A percentile compares a stretch with the other conserved stretches of the same genome.
Evolutionary conservation across 2,797 vertebrate genomes (phyloP).

Genomic region (Falco rusticolus): DNA sequence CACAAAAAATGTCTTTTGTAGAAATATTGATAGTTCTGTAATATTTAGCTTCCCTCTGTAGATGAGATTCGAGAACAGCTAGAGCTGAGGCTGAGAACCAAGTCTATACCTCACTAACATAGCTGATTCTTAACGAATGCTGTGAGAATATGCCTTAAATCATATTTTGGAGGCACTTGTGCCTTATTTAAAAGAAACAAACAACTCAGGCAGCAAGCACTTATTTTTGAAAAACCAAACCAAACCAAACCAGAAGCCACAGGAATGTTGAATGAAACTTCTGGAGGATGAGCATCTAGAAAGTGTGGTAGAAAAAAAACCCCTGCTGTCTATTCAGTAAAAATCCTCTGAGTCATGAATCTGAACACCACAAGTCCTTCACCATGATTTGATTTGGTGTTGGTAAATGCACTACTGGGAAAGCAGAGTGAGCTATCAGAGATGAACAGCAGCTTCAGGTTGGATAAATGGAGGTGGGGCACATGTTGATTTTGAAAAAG

Average conservation of each 20-base stretch:
- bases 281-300: not conserved
- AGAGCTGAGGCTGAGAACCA: not conserved
- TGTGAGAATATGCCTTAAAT: not conserved
- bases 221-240: not conserved
- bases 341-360: not conserved
- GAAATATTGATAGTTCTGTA: not conserved
- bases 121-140: not conserved
- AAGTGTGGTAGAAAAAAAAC: not conserved
- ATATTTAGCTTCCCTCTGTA: not conserved
- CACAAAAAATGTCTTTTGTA: not conserved
- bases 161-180: not conserved
- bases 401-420: not conserved
- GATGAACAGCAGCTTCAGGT: not conserved
- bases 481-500: not conserved
- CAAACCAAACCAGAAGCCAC: not conserved
- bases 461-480: not conserved
- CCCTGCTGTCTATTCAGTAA: not conserved
- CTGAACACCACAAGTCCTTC: not conserved
- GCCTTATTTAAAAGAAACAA: not conserved
- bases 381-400: not conserved
- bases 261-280: not conserved
- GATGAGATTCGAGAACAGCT: not conserved
- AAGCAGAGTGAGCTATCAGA: not conserved
- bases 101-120: not conserved
- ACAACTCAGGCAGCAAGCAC: not conserved